phyloP scores from a whole-genome alignment of 2,797 vertebrate genomes.

The Falco naumanni region DNA sequence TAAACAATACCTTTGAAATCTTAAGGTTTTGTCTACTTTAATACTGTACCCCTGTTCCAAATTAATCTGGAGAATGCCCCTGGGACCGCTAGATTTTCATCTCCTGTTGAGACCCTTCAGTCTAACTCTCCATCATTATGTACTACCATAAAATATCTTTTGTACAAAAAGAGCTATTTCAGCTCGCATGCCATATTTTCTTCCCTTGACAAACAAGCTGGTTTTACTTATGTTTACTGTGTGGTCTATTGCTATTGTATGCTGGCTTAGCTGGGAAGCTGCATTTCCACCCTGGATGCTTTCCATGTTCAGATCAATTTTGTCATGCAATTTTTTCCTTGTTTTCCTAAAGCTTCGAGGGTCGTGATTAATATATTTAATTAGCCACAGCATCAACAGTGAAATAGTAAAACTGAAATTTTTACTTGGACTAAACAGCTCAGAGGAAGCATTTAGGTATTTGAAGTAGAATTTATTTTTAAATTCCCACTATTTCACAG shows the following conservation, averaged over 20 bases:
- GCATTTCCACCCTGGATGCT: conserved; percentile 65
- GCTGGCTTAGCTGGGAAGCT: conserved; percentile 53
- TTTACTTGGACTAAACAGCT: conserved; percentile 13
- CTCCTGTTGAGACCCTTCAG: not conserved
- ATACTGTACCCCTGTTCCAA: not conserved
- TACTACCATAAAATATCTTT: conserved; percentile 33
- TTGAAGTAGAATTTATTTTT: not conserved
- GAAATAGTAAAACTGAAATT: not conserved
- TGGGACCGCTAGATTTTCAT: conserved; percentile 5
- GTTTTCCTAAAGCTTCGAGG: conserved; percentile 35
- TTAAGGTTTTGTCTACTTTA: not conserved
- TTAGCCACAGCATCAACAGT: not conserved
- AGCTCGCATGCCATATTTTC: not conserved
- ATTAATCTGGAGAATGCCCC: not conserved
- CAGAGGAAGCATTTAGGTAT: not conserved
- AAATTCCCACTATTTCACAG: not conserved
- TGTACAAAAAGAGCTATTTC: conserved; percentile 46
- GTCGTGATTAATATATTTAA: conserved; percentile 28
- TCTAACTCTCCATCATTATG: conserved; percentile 17
- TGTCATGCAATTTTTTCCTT: conserved; percentile 58
- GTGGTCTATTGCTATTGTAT: conserved; percentile 66
- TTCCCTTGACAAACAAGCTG: conserved; percentile 60
- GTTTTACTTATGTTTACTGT: conserved; percentile 71
- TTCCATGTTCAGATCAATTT: conserved; percentile 63
- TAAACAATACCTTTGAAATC: not conserved